Conservation (phyloP, 2,888 invertebrate genomes). For the Apoderus coryli region DNA sequence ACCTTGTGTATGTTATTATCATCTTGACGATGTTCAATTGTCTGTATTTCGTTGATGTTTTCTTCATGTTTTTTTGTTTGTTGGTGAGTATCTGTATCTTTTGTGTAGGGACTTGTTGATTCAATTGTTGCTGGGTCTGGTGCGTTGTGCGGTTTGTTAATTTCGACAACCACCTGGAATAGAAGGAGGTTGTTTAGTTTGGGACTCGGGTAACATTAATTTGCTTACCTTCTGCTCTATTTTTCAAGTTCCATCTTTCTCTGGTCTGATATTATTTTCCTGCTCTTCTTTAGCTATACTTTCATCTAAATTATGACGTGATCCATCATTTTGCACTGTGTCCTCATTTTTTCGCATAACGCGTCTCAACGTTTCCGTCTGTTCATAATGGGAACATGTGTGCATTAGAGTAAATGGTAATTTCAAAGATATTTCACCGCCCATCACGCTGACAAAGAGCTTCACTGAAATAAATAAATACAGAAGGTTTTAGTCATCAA, state of each 20-base stretch:
- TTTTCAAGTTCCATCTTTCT: constrained; percentile 33
- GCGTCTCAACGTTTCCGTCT: constrained; percentile 38
- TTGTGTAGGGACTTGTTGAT: constrained; percentile 5
- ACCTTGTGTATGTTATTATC: constrained; percentile 10
- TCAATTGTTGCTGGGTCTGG: constrained; percentile 7
- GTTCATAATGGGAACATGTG: constrained; percentile 48
- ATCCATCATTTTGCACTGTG: too few relatives aligned
- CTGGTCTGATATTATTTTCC: constrained; percentile 20
- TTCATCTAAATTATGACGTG: too few relatives aligned
- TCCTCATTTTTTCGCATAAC: constrained; percentile 20
- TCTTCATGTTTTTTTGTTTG: constrained; percentile 12
- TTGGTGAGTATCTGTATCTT: neutral
- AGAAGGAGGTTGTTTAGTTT: too few relatives aligned
- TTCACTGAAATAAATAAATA: constrained; percentile 53
- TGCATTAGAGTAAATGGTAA: constrained; percentile 70
- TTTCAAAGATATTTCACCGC: constrained; percentile 64
- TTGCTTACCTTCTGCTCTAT: constrained; percentile 25
- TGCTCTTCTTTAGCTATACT: too few relatives aligned
- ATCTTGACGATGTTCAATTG: constrained; percentile 18
- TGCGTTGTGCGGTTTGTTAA: constrained; percentile 22
- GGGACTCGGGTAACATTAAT: neutral
- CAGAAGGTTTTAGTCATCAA: too few relatives aligned
- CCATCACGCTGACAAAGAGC: constrained; percentile 64
- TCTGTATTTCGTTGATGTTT: constrained; percentile 27
- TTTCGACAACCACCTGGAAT: constrained; percentile 31